Evolutionary conservation across 2,888 invertebrate species (phyloP), one percentile per base, ranked within the genome.

Genomic region (Lobophora halterata): DNA sequence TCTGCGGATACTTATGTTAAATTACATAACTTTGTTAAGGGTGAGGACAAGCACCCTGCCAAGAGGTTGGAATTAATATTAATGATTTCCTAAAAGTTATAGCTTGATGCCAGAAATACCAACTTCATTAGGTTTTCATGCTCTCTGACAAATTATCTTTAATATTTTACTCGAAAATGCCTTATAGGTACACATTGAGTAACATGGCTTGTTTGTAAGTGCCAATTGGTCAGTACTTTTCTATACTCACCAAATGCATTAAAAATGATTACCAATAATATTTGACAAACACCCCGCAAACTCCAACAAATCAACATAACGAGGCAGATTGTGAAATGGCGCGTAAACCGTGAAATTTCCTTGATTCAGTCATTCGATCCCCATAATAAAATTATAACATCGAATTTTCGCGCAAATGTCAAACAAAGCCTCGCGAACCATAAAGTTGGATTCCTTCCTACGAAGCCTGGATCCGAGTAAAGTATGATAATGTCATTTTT

Each of bases 401-500:
- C 21, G 32, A 33, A 17, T 6, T 17, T 17, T 17, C 17, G 3
- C 17, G 17, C 17, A 28, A 42, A 42, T 32, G 36, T 37, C 36
- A 42, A 42, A 38, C 33, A 36, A 40, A 42, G 36, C 45, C 42
- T 28, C 28, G 21, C 32, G 21, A 25, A 26, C 35, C 38, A 32
- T 49, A 49, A 46, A 38, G 21, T 43, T 37, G 28, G 32, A 42
- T 29, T 33, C 36, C 25, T 32, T 42, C 33, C 32, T 42, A 3
- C 6, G 12, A 5, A 20, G 29, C 26, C 23, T 20, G 32, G 36
- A 36, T 36, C 24, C 17, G 30, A 36, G 32, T 44, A 44, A 47
- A 47, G 26, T 34, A 47, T 34, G 42, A 45, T 50, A 47, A 50
- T 45, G 44, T 40, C 47, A 45, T 41, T 50, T n/a, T 40, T 39